Evolutionary conservation across 1,140 invertebrate species (phyloP).

Genomic region (Scaptomyza graminum): DNA sequence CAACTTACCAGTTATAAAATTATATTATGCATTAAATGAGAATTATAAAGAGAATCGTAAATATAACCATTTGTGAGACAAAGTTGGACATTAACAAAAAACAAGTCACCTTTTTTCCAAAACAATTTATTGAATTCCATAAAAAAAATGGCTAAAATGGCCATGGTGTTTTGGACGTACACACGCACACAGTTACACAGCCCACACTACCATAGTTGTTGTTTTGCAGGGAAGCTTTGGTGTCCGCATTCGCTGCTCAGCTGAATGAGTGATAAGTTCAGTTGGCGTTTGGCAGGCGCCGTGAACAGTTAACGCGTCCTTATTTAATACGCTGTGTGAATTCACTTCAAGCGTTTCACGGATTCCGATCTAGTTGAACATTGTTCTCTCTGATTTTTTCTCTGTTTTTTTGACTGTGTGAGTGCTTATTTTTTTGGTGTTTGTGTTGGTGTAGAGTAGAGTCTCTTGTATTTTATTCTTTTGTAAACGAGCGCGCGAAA

Average conservation of each 20-base stretch:
- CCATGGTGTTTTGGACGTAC: background rate
- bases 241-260: conserved; percentile 35
- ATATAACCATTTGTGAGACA: too few relatives aligned
- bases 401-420: conserved; percentile 6
- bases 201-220: background rate
- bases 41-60: too few relatives aligned
- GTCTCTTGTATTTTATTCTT: conserved; percentile 8
- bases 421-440: background rate
- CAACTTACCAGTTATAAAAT: too few relatives aligned
- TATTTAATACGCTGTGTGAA: conserved; percentile 29
- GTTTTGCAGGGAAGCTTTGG: conserved; percentile 29
- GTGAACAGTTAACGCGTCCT: conserved; percentile 63
- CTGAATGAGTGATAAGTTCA: conserved; percentile 78
- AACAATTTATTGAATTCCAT: too few relatives aligned
- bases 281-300: conserved; percentile 77
- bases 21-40: too few relatives aligned
- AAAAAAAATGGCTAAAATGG: too few relatives aligned
- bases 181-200: conserved; percentile 3
- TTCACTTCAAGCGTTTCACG: background rate
- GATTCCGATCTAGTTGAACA: conserved; percentile 16
- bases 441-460: background rate
- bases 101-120: too few relatives aligned
- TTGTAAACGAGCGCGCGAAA: conserved; percentile 24
- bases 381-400: background rate
- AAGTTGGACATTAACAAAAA: too few relatives aligned